A percentile compares a stretch with the other conserved stretches of the same genome.
phyloP scores from a whole-genome alignment of 2,797 vertebrate genomes.

The Distichodus sexfasciatus region DNA sequence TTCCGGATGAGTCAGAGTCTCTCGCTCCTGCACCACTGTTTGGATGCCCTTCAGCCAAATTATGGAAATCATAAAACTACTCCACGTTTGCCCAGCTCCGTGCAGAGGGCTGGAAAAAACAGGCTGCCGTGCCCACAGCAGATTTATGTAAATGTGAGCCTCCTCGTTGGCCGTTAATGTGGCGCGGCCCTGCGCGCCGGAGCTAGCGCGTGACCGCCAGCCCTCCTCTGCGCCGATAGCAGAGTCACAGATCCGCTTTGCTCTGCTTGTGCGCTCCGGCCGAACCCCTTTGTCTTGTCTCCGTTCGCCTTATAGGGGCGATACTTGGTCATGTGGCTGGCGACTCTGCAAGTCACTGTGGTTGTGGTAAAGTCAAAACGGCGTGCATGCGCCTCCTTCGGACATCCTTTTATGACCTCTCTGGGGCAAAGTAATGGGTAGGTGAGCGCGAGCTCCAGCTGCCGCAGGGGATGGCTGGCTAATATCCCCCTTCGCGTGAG shows the following conservation, averaged over 20 bases:
- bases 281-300: constrained; percentile 53
- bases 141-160: constrained; percentile 44
- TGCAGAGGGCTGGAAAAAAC: constrained; percentile 41
- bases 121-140: constrained; percentile 43
- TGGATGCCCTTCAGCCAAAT: constrained; percentile 56
- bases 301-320: constrained; percentile 37
- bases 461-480: constrained; percentile 29
- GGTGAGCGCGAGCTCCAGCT: constrained; percentile 34
- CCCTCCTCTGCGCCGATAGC: constrained; percentile 15
- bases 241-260: constrained; percentile 24
- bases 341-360: constrained; percentile 27
- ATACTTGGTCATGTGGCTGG: constrained; percentile 45
- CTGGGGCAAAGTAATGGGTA: constrained; percentile 34
- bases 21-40: constrained; percentile 49
- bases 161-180: constrained; percentile 41
- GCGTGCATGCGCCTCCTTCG: constrained; percentile 32
- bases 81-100: constrained; percentile 44
- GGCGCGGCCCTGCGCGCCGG: constrained; percentile 21
- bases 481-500: constrained; percentile 47
- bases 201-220: constrained; percentile 29
- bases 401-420: constrained; percentile 43
- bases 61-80: constrained; percentile 55
- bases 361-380: constrained; percentile 29
- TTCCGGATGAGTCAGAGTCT: constrained; percentile 51
- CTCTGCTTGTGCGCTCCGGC: constrained; percentile 40